These are phyloP conservation scores for Gambelia wislizenii DNA, from an alignment of 2,797 vertebrate genomes.

Conservation along the genomic window DNA sequence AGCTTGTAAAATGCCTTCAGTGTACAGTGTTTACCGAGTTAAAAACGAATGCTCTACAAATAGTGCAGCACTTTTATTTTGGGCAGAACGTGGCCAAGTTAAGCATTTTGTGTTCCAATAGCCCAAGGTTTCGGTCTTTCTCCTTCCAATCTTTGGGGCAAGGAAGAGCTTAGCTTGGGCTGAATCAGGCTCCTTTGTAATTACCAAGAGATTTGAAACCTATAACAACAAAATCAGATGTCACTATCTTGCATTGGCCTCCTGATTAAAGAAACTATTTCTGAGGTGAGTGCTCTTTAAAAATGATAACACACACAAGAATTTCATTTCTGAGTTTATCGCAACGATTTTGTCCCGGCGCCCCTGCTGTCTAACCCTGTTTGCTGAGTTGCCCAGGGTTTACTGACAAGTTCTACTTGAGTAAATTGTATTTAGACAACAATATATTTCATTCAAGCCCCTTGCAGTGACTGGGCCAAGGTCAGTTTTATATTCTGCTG, in stretches of 20 bases:
- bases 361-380: constrained; percentile 79
- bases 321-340: constrained; percentile 66
- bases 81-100: not conserved
- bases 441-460: constrained; percentile 92
- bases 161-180: not conserved
- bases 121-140: not conserved
- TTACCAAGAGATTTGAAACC: not conserved
- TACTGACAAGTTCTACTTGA: constrained; percentile 91
- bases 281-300: not conserved
- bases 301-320: constrained; percentile 24
- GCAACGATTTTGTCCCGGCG: constrained; percentile 66
- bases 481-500: constrained; percentile 98
- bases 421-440: constrained; percentile 92
- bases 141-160: not conserved
- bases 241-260: not conserved
- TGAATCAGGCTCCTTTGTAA: constrained; percentile 3
- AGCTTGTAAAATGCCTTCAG: constrained; percentile 34
- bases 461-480: constrained; percentile 93
- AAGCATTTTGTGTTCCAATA: not conserved
- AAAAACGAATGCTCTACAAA: constrained; percentile 24
- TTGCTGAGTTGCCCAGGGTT: constrained; percentile 85
- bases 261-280: constrained; percentile 26
- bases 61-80: not conserved
- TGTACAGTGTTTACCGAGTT: constrained; percentile 39
- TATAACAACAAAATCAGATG: not conserved